phyloP scores from a whole-genome alignment of 2,113 vertebrate genomes.

The Scomber japonicus region DNA sequence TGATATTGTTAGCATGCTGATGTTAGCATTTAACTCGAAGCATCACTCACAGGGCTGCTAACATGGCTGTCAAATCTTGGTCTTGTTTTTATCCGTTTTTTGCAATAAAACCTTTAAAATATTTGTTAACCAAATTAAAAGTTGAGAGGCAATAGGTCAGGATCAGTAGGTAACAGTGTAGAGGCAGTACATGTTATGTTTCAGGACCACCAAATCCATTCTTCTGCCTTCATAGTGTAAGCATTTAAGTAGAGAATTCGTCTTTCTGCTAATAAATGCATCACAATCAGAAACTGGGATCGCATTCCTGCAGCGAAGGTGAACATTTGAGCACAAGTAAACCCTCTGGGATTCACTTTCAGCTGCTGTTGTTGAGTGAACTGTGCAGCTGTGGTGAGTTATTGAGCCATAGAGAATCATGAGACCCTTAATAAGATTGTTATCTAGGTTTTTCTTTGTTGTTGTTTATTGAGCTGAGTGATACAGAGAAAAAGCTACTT shows the following conservation, averaged over 20 bases:
- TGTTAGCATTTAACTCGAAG: too few species aligned
- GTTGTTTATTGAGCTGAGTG: constrained; percentile 16
- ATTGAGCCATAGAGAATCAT: background rate
- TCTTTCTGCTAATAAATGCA: background rate
- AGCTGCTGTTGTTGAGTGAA: background rate
- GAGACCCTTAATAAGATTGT: constrained; percentile 8
- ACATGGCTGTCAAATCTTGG: too few species aligned
- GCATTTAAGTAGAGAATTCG: too few species aligned
- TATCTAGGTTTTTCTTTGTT: background rate
- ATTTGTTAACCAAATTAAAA: background rate
- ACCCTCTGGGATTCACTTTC: background rate
- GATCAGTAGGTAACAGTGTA: background rate
- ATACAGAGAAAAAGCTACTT: constrained; percentile 6
- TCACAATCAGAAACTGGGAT: background rate
- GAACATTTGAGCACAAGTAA: constrained; percentile 1
- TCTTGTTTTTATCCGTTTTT: background rate
- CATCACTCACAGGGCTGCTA: too few species aligned
- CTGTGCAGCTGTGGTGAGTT: constrained; percentile 2
- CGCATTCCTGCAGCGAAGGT: background rate
- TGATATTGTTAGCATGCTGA: too few species aligned
- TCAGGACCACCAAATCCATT: background rate
- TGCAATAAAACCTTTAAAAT: background rate
- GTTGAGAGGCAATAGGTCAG: background rate
- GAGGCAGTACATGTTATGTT: background rate
- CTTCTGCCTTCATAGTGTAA: background rate